Conservation (phyloP, 1,140 invertebrate genomes). For the Eumeta japonica region DNA sequence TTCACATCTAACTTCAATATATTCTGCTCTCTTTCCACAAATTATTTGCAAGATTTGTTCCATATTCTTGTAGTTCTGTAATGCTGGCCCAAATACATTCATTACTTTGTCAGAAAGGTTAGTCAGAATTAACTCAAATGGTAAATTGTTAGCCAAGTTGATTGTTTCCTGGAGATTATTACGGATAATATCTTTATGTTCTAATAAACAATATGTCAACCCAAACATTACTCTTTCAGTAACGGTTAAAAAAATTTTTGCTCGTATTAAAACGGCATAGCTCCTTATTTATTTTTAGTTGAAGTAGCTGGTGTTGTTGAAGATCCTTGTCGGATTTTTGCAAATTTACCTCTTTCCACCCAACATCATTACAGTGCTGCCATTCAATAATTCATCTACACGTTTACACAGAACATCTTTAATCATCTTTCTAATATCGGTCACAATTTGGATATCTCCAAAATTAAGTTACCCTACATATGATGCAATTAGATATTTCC, state of each 20-base stretch:
- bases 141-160: conserved; percentile 1
- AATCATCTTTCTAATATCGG: no score
- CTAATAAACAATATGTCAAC: background rate
- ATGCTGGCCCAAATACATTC: background rate
- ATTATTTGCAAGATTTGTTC: conserved; percentile 1
- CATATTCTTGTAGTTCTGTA: background rate
- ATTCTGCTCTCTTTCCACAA: conserved; percentile 1
- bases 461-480: no score
- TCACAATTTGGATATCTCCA: no score
- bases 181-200: conserved; percentile 1
- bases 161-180: background rate
- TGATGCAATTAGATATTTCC: no score
- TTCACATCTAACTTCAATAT: no score
- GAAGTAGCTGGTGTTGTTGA: background rate
- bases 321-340: background rate
- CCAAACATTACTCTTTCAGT: background rate
- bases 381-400: no score
- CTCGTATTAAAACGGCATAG: background rate
- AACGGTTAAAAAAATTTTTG: background rate
- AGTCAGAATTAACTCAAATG: background rate
- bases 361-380: background rate
- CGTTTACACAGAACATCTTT: no score
- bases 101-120: background rate
- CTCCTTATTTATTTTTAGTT: conserved; percentile 1
- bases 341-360: conserved; percentile 2